A percentile compares a stretch with the other conserved stretches of the same genome.
Conservation (phyloP, 2,888 invertebrate genomes). For the Heliconius erato region DNA sequence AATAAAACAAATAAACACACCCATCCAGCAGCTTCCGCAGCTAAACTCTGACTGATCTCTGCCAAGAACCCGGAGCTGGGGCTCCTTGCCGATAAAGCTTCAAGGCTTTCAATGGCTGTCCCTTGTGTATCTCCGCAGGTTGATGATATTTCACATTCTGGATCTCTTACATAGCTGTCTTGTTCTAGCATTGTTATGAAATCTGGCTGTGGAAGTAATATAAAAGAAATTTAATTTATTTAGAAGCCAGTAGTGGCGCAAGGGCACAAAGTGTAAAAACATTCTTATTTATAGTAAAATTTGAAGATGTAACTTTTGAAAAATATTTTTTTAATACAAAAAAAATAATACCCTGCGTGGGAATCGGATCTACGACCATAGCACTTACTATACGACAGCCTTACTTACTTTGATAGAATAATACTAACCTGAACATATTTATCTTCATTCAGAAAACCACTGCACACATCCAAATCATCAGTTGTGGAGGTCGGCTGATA, state of each 20-base stretch:
- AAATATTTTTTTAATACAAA: no score
- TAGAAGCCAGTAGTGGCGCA: background rate
- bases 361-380: no score
- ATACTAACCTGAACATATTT: slow-evolving; percentile 78
- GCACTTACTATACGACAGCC: no score
- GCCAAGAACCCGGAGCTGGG: slow-evolving; percentile 82
- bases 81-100: slow-evolving; percentile 80
- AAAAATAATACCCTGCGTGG: no score
- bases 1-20: slow-evolving; percentile 58
- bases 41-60: slow-evolving; percentile 81
- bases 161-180: slow-evolving; percentile 74
- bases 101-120: slow-evolving; percentile 83
- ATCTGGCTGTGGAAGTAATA: slow-evolving; percentile 69
- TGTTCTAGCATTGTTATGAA: slow-evolving; percentile 78
- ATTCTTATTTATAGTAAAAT: background rate
- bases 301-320: background rate
- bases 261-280: no score
- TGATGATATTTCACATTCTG: slow-evolving; percentile 80
- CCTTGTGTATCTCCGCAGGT: slow-evolving; percentile 71
- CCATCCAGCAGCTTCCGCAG: slow-evolving; percentile 73
- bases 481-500: slow-evolving; percentile 82
- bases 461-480: slow-evolving; percentile 74
- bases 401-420: no score
- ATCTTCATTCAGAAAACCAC: slow-evolving; percentile 72
- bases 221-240: background rate